These are phyloP conservation scores for Corythaeola cristata DNA, from an alignment of 2,113 vertebrate genomes.

Conservation along the genomic window DNA sequence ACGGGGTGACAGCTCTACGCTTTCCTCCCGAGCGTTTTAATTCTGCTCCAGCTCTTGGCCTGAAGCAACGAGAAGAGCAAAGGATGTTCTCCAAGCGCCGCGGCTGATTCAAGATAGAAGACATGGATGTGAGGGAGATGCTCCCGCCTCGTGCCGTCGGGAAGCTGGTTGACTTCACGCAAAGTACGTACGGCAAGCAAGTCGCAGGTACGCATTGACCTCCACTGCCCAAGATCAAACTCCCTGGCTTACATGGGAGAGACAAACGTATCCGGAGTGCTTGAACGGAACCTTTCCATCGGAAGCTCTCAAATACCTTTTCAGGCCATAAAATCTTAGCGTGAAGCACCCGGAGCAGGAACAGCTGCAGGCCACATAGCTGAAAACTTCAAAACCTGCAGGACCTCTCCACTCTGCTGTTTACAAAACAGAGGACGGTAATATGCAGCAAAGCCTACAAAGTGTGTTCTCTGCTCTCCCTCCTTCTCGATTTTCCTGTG, in stretches of 20 bases:
- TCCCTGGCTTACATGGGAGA: background rate
- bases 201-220: accelerated
- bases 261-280: background rate
- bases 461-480: background rate
- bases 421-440: background rate
- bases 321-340: background rate
- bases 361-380: background rate
- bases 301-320: background rate
- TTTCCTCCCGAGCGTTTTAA: background rate
- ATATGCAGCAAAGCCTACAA: background rate
- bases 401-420: background rate
- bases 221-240: background rate
- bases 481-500: background rate
- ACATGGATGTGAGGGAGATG: background rate
- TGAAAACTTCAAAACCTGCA: background rate
- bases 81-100: accelerated
- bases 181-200: accelerated
- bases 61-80: background rate
- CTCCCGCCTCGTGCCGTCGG: background rate
- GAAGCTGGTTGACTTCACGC: background rate
- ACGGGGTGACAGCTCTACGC: background rate
- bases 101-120: background rate
- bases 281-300: background rate
- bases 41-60: background rate
- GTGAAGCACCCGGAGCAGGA: background rate